Evolutionary conservation across 2,888 invertebrate genomes (phyloP), one percentile per base, ranked within the genome.

Genomic region (Dinocampus coccinellae): DNA sequence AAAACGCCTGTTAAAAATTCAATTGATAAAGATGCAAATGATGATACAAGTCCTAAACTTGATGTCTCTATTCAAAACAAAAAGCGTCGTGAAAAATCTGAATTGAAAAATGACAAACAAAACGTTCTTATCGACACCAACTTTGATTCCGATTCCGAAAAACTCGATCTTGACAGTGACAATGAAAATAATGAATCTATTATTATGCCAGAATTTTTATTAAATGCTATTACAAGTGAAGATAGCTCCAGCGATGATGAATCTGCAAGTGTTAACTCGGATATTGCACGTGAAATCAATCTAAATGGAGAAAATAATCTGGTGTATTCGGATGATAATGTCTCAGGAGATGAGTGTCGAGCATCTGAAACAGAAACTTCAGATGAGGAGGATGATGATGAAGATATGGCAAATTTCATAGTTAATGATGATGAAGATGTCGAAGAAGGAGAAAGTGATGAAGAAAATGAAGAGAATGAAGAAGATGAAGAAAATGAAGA

Each of bases 341-440:
- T 83, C 0, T 75, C 78, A 33, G 84, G 77, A 3, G 85, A 86
- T 72, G 83, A 82, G 10, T 86, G 86, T 47, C 75, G 80, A 70
- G 79, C 67, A 11, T 85, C 85, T 3, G 85, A 86, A 76, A 76
- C 79, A 0, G 85, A 85, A 70, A 76, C 58, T 3, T 82, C 83
- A 0, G 83, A 84, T 70, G 68, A 79, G 3, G 77, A 82, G 29
- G 85, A 85, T 34, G 73, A 83, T 16, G 84, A 83, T 2, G 77
- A 63, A n/a, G 55, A 58, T 47, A 33, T 68, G 34, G 52, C 78
- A 3, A 83, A 85, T 78, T 77, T 85, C 20, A 70, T 52, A 10
- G 83, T 80, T 73, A 84, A 85, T 47, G 76, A 85, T 47, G 82
- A 82, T 11, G 69, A 78, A 33, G 83, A 84, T 13, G 79, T n/a